A percentile compares a stretch with the other conserved stretches of the same genome.
These are phyloP conservation scores for Neuroterus valhalla DNA, from an alignment of 1,140 invertebrate genomes.

Conservation along the genomic window DNA sequence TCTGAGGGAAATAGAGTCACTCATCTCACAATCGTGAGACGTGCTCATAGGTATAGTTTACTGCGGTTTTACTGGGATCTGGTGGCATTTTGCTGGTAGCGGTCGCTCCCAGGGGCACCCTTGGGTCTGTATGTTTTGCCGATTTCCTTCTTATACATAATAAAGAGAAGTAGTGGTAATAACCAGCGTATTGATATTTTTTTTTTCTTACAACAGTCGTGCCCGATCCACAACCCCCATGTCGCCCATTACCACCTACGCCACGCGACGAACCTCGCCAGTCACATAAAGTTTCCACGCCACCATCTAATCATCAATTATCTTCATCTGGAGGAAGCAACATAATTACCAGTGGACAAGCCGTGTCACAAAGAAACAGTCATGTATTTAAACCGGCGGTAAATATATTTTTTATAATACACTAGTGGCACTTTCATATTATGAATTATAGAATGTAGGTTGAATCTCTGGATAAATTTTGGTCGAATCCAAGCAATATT, in stretches of 20 bases:
- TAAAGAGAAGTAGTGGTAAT: too few relatives aligned
- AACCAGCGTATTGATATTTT: too few relatives aligned
- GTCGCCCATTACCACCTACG: slow-evolving; percentile 90
- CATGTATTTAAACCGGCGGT: slow-evolving; percentile 91
- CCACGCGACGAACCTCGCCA: slow-evolving; percentile 81
- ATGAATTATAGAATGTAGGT: neutral
- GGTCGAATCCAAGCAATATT: too few relatives aligned
- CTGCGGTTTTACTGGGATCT: too few relatives aligned
- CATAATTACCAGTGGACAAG: slow-evolving; percentile 67
- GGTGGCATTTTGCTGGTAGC: too few relatives aligned
- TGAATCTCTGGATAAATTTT: too few relatives aligned
- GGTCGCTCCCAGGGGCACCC: too few relatives aligned
- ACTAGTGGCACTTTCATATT: neutral
- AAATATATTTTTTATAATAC: slow-evolving; percentile 59
- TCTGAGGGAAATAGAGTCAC: too few relatives aligned
- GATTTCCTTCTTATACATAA: too few relatives aligned
- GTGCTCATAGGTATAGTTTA: too few relatives aligned
- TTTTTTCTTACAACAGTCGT: slow-evolving; percentile 71
- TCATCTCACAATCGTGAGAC: too few relatives aligned
- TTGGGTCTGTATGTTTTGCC: too few relatives aligned
- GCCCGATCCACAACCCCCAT: slow-evolving; percentile 80
- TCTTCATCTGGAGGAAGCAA: slow-evolving; percentile 63
- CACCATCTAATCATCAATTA: slow-evolving; percentile 73
- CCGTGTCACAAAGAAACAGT: slow-evolving; percentile 83
- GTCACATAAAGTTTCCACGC: slow-evolving; percentile 78